Evolutionary conservation across 1,140 invertebrate genomes (phyloP).

Genomic region (Eriosoma lanigerum): DNA sequence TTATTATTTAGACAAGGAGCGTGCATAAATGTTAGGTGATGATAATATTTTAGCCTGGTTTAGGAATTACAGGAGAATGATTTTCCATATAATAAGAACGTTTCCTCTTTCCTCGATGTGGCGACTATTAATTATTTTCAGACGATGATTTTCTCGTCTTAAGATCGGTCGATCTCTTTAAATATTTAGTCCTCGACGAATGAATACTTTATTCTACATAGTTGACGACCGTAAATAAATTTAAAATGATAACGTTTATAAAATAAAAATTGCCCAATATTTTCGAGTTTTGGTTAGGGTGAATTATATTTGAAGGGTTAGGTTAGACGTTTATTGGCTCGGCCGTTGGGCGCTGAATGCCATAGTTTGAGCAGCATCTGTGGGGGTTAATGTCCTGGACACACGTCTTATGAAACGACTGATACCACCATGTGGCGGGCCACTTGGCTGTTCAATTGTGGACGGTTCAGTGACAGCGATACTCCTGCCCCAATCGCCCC

Average conservation of each 20-base stretch:
- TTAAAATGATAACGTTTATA: background rate
- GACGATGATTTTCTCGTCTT: background rate
- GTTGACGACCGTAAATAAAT: background rate
- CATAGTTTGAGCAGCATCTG: background rate
- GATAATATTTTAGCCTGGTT: conserved; percentile 6
- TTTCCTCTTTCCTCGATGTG: background rate
- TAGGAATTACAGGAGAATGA: conserved; percentile 16
- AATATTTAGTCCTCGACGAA: background rate
- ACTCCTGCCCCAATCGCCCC: conserved; percentile 55
- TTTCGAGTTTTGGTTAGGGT: background rate
- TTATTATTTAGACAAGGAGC: background rate
- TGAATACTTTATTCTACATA: background rate
- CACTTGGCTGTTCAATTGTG: background rate
- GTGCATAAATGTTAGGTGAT: conserved; percentile 1
- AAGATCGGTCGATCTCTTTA: background rate
- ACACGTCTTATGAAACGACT: conserved; percentile 35
- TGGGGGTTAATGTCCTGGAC: background rate
- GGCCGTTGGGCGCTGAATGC: background rate
- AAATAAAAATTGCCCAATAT: background rate
- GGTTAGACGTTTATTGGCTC: background rate
- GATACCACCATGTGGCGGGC: background rate
- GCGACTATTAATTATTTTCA: background rate
- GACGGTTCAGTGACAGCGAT: conserved; percentile 53
- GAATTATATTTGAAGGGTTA: no score
- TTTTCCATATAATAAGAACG: conserved; percentile 1